Percentiles rank a stretch among this genome's conserved stretches.
These are phyloP conservation scores for Dynastes grantii DNA, from an alignment of 2,888 invertebrate species.

Conservation along the genomic window DNA sequence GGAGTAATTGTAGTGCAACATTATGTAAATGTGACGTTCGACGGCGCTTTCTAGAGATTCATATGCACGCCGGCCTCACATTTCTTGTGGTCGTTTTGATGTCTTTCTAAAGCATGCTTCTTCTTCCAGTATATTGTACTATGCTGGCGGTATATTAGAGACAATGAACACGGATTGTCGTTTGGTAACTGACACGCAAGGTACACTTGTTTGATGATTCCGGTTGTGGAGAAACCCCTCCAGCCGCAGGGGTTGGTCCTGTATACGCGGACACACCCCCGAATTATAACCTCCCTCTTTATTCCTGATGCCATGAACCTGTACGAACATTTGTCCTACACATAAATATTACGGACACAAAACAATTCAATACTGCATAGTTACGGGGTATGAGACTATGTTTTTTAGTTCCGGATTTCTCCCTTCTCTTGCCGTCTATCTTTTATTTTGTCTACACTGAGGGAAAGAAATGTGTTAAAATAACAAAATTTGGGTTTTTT, in stretches of 20 bases:
- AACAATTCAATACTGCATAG: constrained; percentile 33
- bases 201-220: constrained; percentile 66
- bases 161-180: constrained; percentile 64
- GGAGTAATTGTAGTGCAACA: constrained; percentile 69
- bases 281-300: constrained; percentile 40
- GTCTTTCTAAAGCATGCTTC: constrained; percentile 5
- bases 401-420: constrained; percentile 16
- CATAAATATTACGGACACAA: constrained; percentile 24
- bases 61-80: neutral
- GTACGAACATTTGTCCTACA: constrained; percentile 24
- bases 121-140: constrained; percentile 14
- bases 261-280: constrained; percentile 65
- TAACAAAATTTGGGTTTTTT: no score
- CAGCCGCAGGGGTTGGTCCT: constrained; percentile 65
- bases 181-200: constrained; percentile 67
- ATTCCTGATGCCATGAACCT: constrained; percentile 36
- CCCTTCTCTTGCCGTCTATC: constrained; percentile 6
- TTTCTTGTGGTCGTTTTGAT: constrained; percentile 39
- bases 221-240: constrained; percentile 63
- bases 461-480: no score
- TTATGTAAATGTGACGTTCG: constrained; percentile 52
- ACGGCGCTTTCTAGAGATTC: constrained; percentile 16
- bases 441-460: neutral
- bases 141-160: constrained; percentile 59
- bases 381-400: constrained; percentile 6